These are phyloP conservation scores for Trachemys scripta DNA, from an alignment of 2,113 vertebrate genomes.

Conservation along the genomic window DNA sequence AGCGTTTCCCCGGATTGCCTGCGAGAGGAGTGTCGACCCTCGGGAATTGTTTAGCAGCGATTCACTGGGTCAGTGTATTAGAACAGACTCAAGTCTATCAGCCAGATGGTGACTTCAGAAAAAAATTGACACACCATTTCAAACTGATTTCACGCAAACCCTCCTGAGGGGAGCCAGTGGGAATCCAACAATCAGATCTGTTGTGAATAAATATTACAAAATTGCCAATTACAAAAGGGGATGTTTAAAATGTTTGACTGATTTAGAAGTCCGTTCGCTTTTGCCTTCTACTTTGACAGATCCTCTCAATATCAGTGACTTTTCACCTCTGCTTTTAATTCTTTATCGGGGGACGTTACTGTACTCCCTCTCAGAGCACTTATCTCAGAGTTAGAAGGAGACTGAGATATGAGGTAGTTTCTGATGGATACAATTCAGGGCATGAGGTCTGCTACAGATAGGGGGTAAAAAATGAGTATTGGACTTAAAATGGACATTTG, in stretches of 20 bases:
- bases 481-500: constrained; percentile 30
- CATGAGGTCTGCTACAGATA: constrained; percentile 48
- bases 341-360: constrained; percentile 16
- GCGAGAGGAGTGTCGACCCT: constrained; percentile 71
- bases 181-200: constrained; percentile 92
- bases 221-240: constrained; percentile 98
- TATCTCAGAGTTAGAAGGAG: constrained; percentile 6
- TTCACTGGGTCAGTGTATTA: constrained; percentile 87
- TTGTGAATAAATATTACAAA: constrained; percentile 99
- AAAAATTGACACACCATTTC: constrained; percentile 98
- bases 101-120: constrained; percentile 98
- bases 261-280: constrained; percentile 76
- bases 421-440: constrained; percentile 56
- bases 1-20: constrained; percentile 72
- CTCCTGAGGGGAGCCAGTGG: constrained; percentile 88
- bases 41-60: constrained; percentile 90
- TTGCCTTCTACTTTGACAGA: constrained; percentile 48
- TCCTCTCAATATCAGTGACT: constrained; percentile 59
- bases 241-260: constrained; percentile 94
- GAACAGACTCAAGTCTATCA: constrained; percentile 90
- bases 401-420: constrained; percentile 54
- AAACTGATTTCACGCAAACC: constrained; percentile 97
- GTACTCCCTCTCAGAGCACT: constrained; percentile 26
- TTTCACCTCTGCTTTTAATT: constrained; percentile 37
- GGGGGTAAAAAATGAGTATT: constrained; percentile 53